Conservation (phyloP, 1,140 invertebrate genomes). For the Acromyrmex echinatior region DNA sequence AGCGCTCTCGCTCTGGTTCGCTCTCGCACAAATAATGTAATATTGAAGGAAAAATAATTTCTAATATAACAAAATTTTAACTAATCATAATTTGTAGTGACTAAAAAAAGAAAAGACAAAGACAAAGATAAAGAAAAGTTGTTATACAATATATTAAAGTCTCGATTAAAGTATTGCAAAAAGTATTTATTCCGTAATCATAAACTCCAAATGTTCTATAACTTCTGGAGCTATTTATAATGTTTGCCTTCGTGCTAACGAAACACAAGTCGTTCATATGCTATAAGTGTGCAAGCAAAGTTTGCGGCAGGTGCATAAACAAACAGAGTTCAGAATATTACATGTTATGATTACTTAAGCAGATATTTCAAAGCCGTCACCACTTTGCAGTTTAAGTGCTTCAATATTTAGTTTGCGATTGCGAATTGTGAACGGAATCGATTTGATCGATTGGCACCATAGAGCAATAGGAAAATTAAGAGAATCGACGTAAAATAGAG, state of each 20-base stretch:
- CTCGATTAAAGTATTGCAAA: neutral
- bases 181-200: neutral
- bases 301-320: constrained; percentile 53
- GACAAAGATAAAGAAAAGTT: neutral
- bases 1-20: no score
- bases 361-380: constrained; percentile 41
- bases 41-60: neutral
- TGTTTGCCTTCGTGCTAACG: constrained; percentile 42
- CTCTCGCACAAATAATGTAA: neutral
- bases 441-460: constrained; percentile 62
- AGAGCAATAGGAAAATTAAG: constrained; percentile 41
- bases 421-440: constrained; percentile 67
- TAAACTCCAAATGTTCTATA: constrained; percentile 52
- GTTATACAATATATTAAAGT: constrained; percentile 5
- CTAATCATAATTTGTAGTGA: neutral
- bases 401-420: constrained; percentile 71
- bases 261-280: constrained; percentile 42
- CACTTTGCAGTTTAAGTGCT: constrained; percentile 59
- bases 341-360: constrained; percentile 45
- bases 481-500: constrained; percentile 25
- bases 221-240: constrained; percentile 54
- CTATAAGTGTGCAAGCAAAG: constrained; percentile 55
- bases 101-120: neutral
- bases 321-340: constrained; percentile 53
- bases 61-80: neutral